Evolutionary conservation across 2,797 vertebrate genomes (phyloP).

Genomic region (Enteromius thamalakanensis): DNA sequence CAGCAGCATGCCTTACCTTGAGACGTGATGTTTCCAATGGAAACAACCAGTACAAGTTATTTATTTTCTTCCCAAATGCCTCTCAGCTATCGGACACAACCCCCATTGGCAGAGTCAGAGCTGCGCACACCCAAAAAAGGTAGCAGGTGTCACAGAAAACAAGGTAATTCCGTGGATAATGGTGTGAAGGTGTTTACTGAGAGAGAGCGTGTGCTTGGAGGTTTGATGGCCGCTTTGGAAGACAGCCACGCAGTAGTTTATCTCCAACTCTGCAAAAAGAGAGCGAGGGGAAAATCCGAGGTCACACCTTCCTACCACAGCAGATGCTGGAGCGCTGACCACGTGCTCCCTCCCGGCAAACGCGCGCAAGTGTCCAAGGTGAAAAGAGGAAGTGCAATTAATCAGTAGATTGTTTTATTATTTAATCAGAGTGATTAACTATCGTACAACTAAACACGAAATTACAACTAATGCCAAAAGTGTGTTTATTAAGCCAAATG

Average conservation of each 20-base stretch:
- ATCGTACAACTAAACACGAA: background rate
- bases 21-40: conserved; percentile 5
- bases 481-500: background rate
- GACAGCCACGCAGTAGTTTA: conserved; percentile 25
- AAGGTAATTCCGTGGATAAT: conserved; percentile 1
- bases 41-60: background rate
- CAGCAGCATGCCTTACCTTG: conserved; percentile 33
- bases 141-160: conserved; percentile 47
- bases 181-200: conserved; percentile 7
- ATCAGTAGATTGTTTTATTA: background rate
- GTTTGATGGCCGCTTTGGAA: background rate
- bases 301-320: conserved; percentile 50
- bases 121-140: conserved; percentile 1
- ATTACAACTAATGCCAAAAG: background rate
- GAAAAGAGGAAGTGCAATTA: conserved; percentile 7
- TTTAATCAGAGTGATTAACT: background rate
- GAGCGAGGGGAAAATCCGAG: conserved; percentile 43
- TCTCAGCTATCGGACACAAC: conserved; percentile 17
- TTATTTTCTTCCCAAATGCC: conserved; percentile 36
- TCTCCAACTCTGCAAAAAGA: conserved; percentile 51
- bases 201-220: background rate
- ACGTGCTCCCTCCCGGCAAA: conserved; percentile 48
- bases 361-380: conserved; percentile 38
- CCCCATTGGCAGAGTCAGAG: conserved; percentile 3
- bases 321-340: conserved; percentile 34